These are phyloP conservation scores for Maniola jurtina DNA, from an alignment of 1,140 invertebrate genomes.

Conservation along the genomic window DNA sequence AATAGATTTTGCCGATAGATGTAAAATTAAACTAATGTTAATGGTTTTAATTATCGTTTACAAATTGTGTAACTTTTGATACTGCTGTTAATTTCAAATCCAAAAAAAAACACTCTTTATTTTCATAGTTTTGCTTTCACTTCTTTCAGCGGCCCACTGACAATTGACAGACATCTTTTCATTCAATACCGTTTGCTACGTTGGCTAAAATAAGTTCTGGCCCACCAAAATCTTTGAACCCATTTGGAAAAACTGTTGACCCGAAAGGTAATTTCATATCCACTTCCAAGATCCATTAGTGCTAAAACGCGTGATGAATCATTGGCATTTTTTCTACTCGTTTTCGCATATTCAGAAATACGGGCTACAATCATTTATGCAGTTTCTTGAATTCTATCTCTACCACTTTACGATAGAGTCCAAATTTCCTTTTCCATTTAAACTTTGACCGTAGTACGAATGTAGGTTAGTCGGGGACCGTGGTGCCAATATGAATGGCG, in stretches of 20 bases:
- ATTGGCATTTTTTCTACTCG: background rate
- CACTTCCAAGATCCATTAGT: background rate
- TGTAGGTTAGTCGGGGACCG: conserved; percentile 11
- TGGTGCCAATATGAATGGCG: conserved; percentile 21
- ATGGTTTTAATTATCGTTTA: no score
- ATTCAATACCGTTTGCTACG: background rate
- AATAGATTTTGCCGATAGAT: no score
- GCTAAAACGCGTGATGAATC: background rate
- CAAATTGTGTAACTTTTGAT: no score
- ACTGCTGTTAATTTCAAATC: no score
- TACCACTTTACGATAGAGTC: background rate
- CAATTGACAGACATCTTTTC: no score
- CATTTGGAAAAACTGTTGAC: background rate
- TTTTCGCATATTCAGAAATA: background rate
- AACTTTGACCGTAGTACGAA: background rate
- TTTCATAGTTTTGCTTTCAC: no score
- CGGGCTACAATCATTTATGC: background rate
- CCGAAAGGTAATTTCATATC: background rate
- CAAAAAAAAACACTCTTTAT: no score
- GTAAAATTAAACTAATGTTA: no score
- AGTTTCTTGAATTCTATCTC: background rate
- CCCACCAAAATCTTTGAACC: background rate
- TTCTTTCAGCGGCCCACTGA: no score
- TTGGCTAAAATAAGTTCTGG: background rate
- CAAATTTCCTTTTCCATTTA: background rate